These are phyloP conservation scores for Rhinophrynus dorsalis DNA, from an alignment of 2,797 vertebrate genomes.

Conservation along the genomic window DNA sequence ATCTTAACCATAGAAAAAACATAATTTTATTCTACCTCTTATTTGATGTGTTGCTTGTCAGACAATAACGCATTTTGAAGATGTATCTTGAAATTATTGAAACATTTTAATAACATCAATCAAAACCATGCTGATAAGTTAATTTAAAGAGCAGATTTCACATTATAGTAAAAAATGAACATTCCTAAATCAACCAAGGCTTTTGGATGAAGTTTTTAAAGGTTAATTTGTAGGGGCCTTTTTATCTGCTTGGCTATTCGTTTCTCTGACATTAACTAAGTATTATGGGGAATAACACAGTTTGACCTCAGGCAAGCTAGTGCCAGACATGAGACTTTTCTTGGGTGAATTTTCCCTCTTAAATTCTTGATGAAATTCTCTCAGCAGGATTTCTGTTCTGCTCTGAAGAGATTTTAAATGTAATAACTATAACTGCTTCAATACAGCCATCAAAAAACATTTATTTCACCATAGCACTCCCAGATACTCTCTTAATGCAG, in stretches of 20 bases:
- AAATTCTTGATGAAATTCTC: slow-evolving; percentile 92
- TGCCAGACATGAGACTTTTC: slow-evolving; percentile 70
- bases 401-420: slow-evolving; percentile 79
- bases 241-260: slow-evolving; percentile 82
- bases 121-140: slow-evolving; percentile 24
- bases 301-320: slow-evolving; percentile 71
- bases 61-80: no score
- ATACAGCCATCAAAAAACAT: slow-evolving; percentile 76
- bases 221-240: slow-evolving; percentile 46
- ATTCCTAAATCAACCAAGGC: slow-evolving; percentile 29
- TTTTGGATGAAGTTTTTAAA: slow-evolving; percentile 40
- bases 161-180: slow-evolving; percentile 35
- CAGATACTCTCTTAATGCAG: slow-evolving; percentile 68
- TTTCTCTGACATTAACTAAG: slow-evolving; percentile 73
- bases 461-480: slow-evolving; percentile 70
- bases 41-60: no score
- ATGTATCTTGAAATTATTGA: slow-evolving; percentile 21
- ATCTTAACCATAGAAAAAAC: no score
- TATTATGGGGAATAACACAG: slow-evolving; percentile 74
- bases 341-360: slow-evolving; percentile 83
- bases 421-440: slow-evolving; percentile 79
- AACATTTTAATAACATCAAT: slow-evolving; percentile 13
- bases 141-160: slow-evolving; percentile 24
- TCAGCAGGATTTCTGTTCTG: slow-evolving; percentile 79
- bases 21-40: no score